Base-by-base conservation (phyloP, 2,888 invertebrate species). In the Apamea anceps region DNA sequence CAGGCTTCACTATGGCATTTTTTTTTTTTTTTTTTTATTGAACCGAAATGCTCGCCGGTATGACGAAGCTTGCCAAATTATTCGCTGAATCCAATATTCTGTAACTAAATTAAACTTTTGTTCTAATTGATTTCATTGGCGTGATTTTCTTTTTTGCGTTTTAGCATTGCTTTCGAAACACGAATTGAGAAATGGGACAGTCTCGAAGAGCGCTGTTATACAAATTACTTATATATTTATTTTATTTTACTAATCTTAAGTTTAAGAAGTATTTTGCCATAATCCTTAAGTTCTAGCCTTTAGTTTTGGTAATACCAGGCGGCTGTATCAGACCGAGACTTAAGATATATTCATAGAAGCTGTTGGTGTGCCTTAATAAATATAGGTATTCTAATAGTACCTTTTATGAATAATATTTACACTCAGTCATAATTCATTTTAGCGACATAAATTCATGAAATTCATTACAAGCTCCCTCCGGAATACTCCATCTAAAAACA, bases 351-450 rank as follows among this genome's bases (percentile, higher is more conserved):
- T 32, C 32, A 32, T 32, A 32, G 32, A 32, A 32, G 54, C 25
- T 57, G 54, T 25, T 3, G 54, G 21, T 57, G 54, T 21, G 21
- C 7, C 18, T 21, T 18, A 51, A 21, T 21, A 54, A 54, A 54
- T 54, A 54, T 18, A 51, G 1, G 2, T 18, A 57, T 57, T n/a
- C 5, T 57, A 4, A 10, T 37, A 65, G 3, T 48, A 37, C 10
- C 4, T 37, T 51, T 21, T 73, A 73, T n/a, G 18, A n/a, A 76
- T n/a, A 1, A 70, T 32, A 15, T 1, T 10, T 42, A 25, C 21
- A 51, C 18, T 48, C n/a, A 66, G 7, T 51, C 2, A 28, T 71
- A 80, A 42, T 72, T 28, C 18, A 80, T 72, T 72, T 18, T 32
- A 68, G 6, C 6, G 12, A 57, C 12, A 32, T 42, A 15, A n/a